A percentile compares a stretch with the other conserved stretches of the same genome.
phyloP scores from a whole-genome alignment of 2,797 vertebrate species.

The Danio choprae region DNA sequence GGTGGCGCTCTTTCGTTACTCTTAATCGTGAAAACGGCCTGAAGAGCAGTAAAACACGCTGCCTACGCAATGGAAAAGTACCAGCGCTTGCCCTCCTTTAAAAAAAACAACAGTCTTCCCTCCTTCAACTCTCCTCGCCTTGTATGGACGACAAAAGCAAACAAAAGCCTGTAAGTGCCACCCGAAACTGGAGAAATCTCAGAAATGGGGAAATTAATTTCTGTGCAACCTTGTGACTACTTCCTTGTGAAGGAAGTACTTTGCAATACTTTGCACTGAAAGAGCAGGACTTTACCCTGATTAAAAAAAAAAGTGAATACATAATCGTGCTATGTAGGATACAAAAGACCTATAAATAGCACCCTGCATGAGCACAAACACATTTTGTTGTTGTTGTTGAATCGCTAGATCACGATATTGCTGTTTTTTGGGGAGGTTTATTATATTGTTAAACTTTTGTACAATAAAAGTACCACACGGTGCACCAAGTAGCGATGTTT shows the following conservation, averaged over 20 bases:
- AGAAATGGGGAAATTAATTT: not conserved
- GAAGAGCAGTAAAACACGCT: not conserved
- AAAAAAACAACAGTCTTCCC: no score
- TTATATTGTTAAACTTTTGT: no score
- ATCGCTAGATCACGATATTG: no score
- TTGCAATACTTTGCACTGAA: not conserved
- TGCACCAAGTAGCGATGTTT: no score
- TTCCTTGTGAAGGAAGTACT: slow-evolving; percentile 8
- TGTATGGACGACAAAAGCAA: slow-evolving; percentile 25
- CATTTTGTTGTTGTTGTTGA: no score
- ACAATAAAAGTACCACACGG: no score
- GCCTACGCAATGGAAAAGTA: slow-evolving; percentile 62
- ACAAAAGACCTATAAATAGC: not conserved
- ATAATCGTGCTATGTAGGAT: not conserved
- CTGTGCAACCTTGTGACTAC: slow-evolving; percentile 32
- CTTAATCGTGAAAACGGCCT: not conserved
- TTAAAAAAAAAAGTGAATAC: slow-evolving; percentile 21
- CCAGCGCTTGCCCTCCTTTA: slow-evolving; percentile 20
- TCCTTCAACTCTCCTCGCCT: not conserved
- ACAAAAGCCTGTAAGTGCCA: not conserved
- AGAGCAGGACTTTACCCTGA: not conserved
- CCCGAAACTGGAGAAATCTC: not conserved
- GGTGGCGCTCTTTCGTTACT: slow-evolving; percentile 37
- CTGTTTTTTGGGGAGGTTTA: no score
- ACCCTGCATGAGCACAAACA: not conserved